phyloP scores from a whole-genome alignment of 2,797 vertebrate genomes.

The Siniperca obscura region DNA sequence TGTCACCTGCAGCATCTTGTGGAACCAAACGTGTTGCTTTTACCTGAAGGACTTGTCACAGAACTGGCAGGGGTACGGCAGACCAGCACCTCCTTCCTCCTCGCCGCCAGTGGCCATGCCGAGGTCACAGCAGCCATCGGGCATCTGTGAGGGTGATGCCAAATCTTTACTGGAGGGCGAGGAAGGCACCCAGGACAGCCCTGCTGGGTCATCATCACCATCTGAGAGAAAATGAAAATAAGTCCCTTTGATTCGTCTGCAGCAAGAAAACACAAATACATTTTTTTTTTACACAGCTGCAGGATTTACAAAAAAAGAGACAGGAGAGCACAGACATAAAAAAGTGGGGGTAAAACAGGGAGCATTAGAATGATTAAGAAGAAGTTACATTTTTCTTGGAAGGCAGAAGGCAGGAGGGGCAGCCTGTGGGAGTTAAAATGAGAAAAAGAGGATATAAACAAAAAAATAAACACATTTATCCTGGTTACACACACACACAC shows the following conservation, averaged over 20 bases:
- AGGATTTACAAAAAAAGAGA: conserved; percentile 42
- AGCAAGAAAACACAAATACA: background rate
- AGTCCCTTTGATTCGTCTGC: conserved; percentile 1
- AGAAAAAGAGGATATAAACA: conserved; percentile 66
- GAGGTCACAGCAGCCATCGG: conserved; percentile 97
- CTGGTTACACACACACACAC: conserved; percentile 45
- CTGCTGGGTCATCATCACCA: conserved; percentile 95
- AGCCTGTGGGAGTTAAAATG: conserved; percentile 73
- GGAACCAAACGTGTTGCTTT: background rate
- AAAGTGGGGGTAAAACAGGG: conserved; percentile 65
- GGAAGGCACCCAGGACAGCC: conserved; percentile 99
- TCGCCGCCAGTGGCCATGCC: conserved; percentile 93
- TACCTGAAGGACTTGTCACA: conserved; percentile 98
- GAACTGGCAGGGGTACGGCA: conserved; percentile 99
- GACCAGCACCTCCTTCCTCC: conserved; percentile 97
- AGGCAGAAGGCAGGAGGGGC: conserved; percentile 56
- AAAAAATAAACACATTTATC: conserved; percentile 79
- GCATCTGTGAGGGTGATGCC: conserved; percentile 98
- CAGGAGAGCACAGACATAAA: conserved; percentile 54
- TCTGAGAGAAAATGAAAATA: conserved; percentile 84
- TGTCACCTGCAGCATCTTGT: conserved; percentile 3
- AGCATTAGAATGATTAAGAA: conserved; percentile 73
- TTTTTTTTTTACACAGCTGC: conserved; percentile 37
- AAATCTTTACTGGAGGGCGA: conserved; percentile 99
- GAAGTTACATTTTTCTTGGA: conserved; percentile 73